Evolutionary conservation across 2,797 vertebrate species (phyloP).

Genomic region (Agapornis canus): DNA sequence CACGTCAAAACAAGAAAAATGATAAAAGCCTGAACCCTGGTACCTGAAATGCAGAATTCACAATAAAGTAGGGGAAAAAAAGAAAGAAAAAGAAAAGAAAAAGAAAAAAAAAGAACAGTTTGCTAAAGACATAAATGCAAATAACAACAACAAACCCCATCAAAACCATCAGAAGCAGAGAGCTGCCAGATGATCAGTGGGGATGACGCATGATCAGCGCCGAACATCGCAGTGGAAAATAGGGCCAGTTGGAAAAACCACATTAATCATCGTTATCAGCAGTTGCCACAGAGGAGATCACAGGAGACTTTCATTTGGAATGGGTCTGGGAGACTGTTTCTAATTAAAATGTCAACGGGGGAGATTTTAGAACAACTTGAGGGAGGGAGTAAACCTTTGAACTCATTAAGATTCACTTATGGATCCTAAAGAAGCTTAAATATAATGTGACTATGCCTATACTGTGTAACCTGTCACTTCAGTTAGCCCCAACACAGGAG

Average conservation of each 20-base stretch:
- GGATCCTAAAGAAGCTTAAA: constrained; percentile 22
- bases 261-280: constrained; percentile 58
- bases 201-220: constrained; percentile 22
- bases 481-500: background rate
- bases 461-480: background rate
- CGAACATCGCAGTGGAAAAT: constrained; percentile 39
- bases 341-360: constrained; percentile 37
- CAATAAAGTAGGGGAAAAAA: background rate
- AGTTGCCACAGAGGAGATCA: constrained; percentile 25
- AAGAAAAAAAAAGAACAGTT: background rate
- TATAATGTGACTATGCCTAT: background rate
- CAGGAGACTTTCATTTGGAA: constrained; percentile 19
- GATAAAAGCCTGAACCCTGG: constrained; percentile 41
- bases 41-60: constrained; percentile 11
- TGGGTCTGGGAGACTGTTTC: background rate
- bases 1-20: constrained; percentile 57
- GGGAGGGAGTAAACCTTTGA: background rate
- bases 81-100: background rate
- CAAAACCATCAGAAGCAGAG: constrained; percentile 46
- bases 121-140: constrained; percentile 62
- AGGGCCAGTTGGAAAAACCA: constrained; percentile 55
- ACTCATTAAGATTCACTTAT: background rate
- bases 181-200: constrained; percentile 42
- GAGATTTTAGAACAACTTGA: constrained; percentile 22
- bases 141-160: constrained; percentile 35